Percentiles rank a stretch among this genome's conserved stretches.
Evolutionary conservation across 2,113 vertebrate genomes (phyloP).

Genomic region (Gadus chalcogrammus): DNA sequence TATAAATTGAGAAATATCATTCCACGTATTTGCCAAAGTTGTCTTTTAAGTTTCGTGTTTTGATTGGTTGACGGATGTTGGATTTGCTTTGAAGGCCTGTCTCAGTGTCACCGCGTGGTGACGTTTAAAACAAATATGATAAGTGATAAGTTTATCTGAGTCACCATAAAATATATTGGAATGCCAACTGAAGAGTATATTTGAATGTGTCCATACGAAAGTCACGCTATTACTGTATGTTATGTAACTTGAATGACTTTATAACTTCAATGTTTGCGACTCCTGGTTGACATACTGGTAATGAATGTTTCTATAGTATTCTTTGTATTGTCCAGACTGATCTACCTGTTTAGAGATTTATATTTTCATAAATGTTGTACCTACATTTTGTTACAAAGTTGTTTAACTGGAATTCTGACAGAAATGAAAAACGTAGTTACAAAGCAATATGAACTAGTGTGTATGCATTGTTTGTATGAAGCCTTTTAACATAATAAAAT

Average conservation of each 20-base stretch:
- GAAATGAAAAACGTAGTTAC: slow-evolving; percentile 78
- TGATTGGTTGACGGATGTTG: slow-evolving; percentile 46
- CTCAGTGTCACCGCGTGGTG: slow-evolving; percentile 68
- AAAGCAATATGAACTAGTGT: slow-evolving; percentile 94
- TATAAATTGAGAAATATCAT: slow-evolving; percentile 39
- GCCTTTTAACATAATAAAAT: slow-evolving; percentile 84
- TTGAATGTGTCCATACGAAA: slow-evolving; percentile 87
- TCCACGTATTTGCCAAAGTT: slow-evolving; percentile 72
- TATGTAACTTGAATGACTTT: slow-evolving; percentile 97
- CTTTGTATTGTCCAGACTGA: slow-evolving; percentile 97
- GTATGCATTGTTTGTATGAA: slow-evolving; percentile 98
- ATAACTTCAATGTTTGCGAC: slow-evolving; percentile 94
- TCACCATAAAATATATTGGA: slow-evolving; percentile 71
- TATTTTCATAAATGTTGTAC: slow-evolving; percentile 99
- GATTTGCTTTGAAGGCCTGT: slow-evolving; percentile 61
- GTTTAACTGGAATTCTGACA: slow-evolving; percentile 87
- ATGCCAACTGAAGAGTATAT: slow-evolving; percentile 79
- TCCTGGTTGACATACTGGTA: slow-evolving; percentile 87
- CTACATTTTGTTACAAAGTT: slow-evolving; percentile 99
- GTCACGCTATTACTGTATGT: slow-evolving; percentile 79
- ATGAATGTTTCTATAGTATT: slow-evolving; percentile 99
- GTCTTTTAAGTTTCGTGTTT: slow-evolving; percentile 46
- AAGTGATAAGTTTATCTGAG: slow-evolving; percentile 59
- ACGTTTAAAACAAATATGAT: slow-evolving; percentile 53
- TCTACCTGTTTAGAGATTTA: slow-evolving; percentile 97